Evolutionary conservation across 1,140 invertebrate species (phyloP), one percentile per base, ranked within the genome.

Genomic region (Lordiphosa mommai): DNA sequence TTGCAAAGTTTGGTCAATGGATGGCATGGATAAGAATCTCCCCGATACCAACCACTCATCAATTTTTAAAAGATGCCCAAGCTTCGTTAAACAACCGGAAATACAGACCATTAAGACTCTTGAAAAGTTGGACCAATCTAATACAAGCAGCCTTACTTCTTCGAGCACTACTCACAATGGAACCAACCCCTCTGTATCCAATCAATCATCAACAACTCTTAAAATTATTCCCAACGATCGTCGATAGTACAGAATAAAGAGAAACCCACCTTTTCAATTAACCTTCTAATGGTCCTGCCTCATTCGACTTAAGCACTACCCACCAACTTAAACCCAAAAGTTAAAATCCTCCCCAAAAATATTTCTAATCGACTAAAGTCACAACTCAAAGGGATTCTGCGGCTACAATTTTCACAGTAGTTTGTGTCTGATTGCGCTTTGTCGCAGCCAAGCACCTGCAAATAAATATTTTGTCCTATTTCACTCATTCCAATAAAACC

Each of bases 31-130:
- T 8, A 47, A n/a, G 9, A 51, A 50, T 8, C 20, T 33, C 5
- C 23, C 36, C 4, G 29, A 10, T 16, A 34, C 33, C 32, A 51
- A 59, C 23, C 56, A 59, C 16, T 33, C 37, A 32, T 20, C 56
- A 50, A 20, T 20, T 1, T 20, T 40, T 33, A 59, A 43, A 59
- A 50, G 16, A 43, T 59, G 46, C 30, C 57, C 47, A 2, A 51
- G 27, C 9, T 59, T 44, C 17, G 12, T 36, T 2, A 50, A 36
- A 34, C 20, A 51, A 13, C 37, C 36, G 38, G 47, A 51, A 51
- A 59, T 59, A 9, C 57, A 59, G 40, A 13, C 57, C 8, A 51
- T 59, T 8, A 17, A 17, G 16, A 17, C 16, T 3, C 16, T 17
- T 3, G 16, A 17, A 17, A 17, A 17, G 3, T 1, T 17, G 1